Conservation (phyloP, 2,888 invertebrate genomes). For the Loripinus fragilis region DNA sequence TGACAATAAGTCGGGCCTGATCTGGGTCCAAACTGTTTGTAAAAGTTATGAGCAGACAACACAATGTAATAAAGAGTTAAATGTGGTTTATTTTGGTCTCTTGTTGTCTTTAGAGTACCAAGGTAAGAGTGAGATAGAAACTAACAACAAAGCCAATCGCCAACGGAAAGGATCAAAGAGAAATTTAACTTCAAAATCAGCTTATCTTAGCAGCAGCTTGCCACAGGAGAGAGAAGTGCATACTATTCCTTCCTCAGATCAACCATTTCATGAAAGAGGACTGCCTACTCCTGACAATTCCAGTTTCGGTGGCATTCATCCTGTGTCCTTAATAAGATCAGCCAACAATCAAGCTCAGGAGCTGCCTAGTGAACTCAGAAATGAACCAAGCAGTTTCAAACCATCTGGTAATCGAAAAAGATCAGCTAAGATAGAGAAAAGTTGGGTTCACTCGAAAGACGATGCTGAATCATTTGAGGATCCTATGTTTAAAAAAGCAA, state of each 20-base stretch:
- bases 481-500: not conserved
- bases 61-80: too few relatives aligned
- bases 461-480: not conserved
- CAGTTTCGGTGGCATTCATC: not conserved
- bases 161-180: not conserved
- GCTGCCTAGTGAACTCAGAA: not conserved
- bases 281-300: not conserved
- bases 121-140: not conserved
- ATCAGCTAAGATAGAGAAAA: not conserved
- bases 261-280: not conserved
- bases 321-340: not conserved
- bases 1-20: too few relatives aligned
- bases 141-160: not conserved
- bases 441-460: not conserved
- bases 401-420: not conserved
- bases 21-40: too few relatives aligned
- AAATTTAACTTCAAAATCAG: not conserved
- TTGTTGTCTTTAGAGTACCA: not conserved
- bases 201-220: not conserved
- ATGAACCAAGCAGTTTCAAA: not conserved
- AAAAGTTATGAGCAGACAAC: too few relatives aligned
- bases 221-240: not conserved
- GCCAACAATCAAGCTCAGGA: not conserved
- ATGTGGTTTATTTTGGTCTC: not conserved
- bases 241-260: not conserved